These are phyloP conservation scores for Phallusia fumigata DNA, from an alignment of 23 tunicate species.

Conservation along the genomic window DNA sequence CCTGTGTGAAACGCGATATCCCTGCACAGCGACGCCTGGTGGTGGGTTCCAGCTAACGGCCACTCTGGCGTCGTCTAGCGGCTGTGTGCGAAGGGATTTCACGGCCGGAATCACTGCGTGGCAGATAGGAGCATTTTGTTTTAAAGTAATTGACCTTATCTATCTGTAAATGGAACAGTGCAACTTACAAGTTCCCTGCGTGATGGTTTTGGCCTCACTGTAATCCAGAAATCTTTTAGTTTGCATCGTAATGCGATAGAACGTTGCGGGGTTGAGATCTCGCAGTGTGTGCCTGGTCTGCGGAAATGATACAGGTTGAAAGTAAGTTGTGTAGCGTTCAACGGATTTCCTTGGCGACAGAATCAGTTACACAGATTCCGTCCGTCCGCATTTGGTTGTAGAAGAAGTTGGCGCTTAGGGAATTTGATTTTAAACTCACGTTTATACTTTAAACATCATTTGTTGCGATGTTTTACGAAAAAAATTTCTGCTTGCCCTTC, in stretches of 20 bases:
- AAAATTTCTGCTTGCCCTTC: too few relatives aligned
- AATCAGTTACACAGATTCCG: too few relatives aligned
- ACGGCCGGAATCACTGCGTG: conserved; percentile 25
- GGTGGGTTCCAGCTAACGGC: conserved; percentile 29
- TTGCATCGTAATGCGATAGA: conserved; percentile 4
- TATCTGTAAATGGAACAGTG: too few relatives aligned
- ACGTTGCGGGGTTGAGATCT: conserved; percentile 15
- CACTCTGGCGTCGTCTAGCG: conserved; percentile 22
- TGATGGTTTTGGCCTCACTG: conserved; percentile 7
- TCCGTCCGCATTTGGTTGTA: too few relatives aligned
- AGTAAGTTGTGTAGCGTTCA: too few relatives aligned
- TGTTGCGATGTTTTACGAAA: too few relatives aligned
- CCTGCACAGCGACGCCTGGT: conserved; percentile 21
- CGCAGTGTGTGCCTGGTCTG: conserved; percentile 11
- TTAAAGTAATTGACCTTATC: too few relatives aligned
- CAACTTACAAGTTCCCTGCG: conserved; percentile 27
- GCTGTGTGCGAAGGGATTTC: neutral
- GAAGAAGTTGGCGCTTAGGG: too few relatives aligned
- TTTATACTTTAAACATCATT: too few relatives aligned
- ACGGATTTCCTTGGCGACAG: too few relatives aligned
- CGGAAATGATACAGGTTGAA: neutral
- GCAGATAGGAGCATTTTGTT: neutral
- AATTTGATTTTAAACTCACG: too few relatives aligned
- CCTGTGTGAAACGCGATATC: conserved; percentile 25
- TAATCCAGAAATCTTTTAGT: conserved; percentile 3